Base-by-base conservation (phyloP, 2,113 vertebrate genomes). In the Cardinalis cardinalis region DNA sequence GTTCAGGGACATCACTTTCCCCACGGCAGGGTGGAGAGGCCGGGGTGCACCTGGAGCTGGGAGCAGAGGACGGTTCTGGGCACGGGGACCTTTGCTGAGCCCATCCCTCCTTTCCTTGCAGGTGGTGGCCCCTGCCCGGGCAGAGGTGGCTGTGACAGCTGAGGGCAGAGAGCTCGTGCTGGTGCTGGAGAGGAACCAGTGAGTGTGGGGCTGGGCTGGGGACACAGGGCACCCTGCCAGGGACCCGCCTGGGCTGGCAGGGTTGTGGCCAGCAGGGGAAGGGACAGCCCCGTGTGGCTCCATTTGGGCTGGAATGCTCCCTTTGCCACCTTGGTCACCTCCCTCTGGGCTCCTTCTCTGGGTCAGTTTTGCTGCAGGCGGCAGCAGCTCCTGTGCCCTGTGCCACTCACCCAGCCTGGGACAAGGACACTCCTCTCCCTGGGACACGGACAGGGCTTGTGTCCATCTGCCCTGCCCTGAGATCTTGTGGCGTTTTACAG, bases 131-230 rank as follows among this genome's bases (percentile, higher is more conserved):
- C 90, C 95, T 44, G 75, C 88, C 40, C 56, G 4, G 40, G 92
- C 86, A 5, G 74, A 90, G 80, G 76, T 96, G 89, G 87, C 94
- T 0, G 94, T 96, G 73, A 74, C 2, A 25, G 92, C 84, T 0
- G 95, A 96, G 86, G 93, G 92, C 88, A 90, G 9, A n/a, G 94
- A 95, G 58, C 95, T 96, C 5, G 0, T 96, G 70, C 77, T 96
- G 94, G 83, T 95, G 88, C 90, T 96, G 90, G 88, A 96, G 80
- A 94, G 38, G 44, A 95, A 94, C 76, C 83, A 87, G 90, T 94
- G 75, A 93, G 93, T 93, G 25, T 1, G 0, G 61, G 44, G 7
- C 7, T n/a, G 70, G 55, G 40, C 0, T 18, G 76, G 46, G 60
- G 61, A 7, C 2, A 0, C 2, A 5, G 69, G 55, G 17, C 5